Percentiles rank a stretch among this genome's conserved stretches.
These are phyloP conservation scores for Cephus nigrinus DNA, from an alignment of 2,888 invertebrate species.

Conservation along the genomic window DNA sequence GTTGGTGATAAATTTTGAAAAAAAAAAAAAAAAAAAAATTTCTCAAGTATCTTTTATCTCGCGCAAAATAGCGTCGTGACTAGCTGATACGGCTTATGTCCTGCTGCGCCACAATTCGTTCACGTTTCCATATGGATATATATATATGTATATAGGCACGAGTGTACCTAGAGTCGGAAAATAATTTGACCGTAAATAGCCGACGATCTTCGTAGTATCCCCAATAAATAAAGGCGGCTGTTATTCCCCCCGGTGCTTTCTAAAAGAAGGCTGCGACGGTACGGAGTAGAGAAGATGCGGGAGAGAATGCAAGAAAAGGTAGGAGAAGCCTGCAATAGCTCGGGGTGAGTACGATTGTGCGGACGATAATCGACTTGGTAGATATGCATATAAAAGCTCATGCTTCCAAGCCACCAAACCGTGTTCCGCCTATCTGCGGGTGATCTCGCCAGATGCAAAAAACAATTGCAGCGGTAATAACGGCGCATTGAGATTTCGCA, in stretches of 20 bases:
- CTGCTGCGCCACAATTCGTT: no score
- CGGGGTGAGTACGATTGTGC: conserved; percentile 43
- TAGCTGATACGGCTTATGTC: not conserved
- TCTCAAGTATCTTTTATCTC: not conserved
- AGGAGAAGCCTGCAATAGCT: conserved; percentile 40
- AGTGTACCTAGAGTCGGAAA: conserved; percentile 19
- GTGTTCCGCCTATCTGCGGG: conserved; percentile 37
- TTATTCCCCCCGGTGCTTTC: conserved; percentile 8
- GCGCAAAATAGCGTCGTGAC: not conserved
- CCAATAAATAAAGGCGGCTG: conserved; percentile 27
- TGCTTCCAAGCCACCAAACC: conserved; percentile 28
- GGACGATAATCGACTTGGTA: conserved; percentile 50
- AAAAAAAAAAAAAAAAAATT: no score
- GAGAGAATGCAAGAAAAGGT: conserved; percentile 6
- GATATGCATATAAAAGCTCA: conserved; percentile 50
- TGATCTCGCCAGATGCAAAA: conserved; percentile 43
- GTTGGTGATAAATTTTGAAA: no score
- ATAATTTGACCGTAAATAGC: conserved; percentile 35
- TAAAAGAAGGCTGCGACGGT: conserved; percentile 13
- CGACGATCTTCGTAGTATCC: conserved; percentile 9
- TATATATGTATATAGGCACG: conserved; percentile 11
- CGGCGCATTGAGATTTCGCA: conserved; percentile 16
- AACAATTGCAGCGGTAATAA: conserved; percentile 42
- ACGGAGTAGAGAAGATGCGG: conserved; percentile 1
- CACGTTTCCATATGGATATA: conserved; percentile 10